Base-by-base conservation (phyloP, 2,113 vertebrate genomes). In the Odontesthes bonariensis region DNA sequence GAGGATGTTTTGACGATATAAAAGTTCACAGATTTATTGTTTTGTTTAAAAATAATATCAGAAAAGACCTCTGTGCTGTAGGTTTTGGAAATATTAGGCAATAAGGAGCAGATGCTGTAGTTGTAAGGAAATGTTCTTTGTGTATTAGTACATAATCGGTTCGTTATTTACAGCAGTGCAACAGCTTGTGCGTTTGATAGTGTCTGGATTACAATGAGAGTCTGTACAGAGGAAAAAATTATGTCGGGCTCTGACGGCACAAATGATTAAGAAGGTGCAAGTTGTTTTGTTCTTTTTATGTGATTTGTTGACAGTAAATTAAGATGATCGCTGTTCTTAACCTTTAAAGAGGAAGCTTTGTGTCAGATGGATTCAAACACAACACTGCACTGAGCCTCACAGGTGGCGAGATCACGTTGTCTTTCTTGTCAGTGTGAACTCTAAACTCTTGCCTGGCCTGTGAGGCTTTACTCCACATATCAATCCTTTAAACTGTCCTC, bases 231-330 rank as follows among this genome's bases (percentile, higher is more conserved):
- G 12, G 13, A 1, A 44, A 1, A 44, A 14, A 12, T 16, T 1
- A 44, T 12, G 16, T 61, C 40, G 44, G 38, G 7, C 16, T 44
- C 12, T 61, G 6, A 6, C 20, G 17, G 22, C 38, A 8, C 6
- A 31, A 62, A 17, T 19, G 6, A 14, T 12, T 49, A 13, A 49
- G 17, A 17, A n/a, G 46, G 17, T 19, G 14, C 17, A n/a, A n/a
- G 19, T 49, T 12, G 51, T 67, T 73, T 69, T 49, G 58, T 20
- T 65, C 33, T 66, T 84, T 81, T 64, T 2, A 57, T 46, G 16
- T 11, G 6, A 65, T 77, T 75, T 59, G 44, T 70, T 79, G 42
- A n/a, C 13, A 31, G 3, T 61, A 20, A 62, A 59, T 13, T 4
- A 54, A 55, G 11, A 68, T 31, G 10, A 27, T n/a, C 27, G 5